Evolutionary conservation across 2,888 invertebrate genomes (phyloP), one percentile per base, ranked within the genome.

Genomic region (Pediacus dermestoides): DNA sequence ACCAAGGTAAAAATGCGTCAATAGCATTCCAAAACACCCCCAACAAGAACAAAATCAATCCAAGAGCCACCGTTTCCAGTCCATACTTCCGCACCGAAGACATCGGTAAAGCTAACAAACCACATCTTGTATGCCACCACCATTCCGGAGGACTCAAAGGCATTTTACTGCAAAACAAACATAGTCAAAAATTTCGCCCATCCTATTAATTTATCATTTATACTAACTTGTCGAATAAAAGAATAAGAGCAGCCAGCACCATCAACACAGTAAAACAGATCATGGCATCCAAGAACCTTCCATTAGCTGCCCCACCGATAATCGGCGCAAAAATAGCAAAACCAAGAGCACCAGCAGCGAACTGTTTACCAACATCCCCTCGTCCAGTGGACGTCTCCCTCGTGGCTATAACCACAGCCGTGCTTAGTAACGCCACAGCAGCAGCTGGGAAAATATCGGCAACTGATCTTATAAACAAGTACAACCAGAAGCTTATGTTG

Each of bases 71-170:
- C 4, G 81, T 85, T 69, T 88, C 88, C 3, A 82, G 78, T 18
- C 83, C 81, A 61, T 86, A 87, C 33, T 83, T 79, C 18, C 85
- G 75, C 31, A 86, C 80, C 3, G 83, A 77, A 47, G 81, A 86
- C 85, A 87, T 82, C n/a, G 87, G 87, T 61, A 86, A 72, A 6
- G 87, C 81, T 38, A 87, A 60, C 69, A 83, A 78, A 22, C 86
- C 87, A 6, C 83, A 82, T 55, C 83, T 75, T 2, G 87, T 87
- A 59, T 87, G 86, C 87, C 87, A 88, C 86, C 86, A 88, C 87
- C 88, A 87, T 67, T 88, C 88, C 0, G 87, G 86, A 1, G 87
- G 85, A 55, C 85, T 84, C 6, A 88, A 67, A 1, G 87, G 87
- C 83, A 87, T 87, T 50, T 75, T 74, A 2, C 79, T 80, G 42